Percentiles rank a stretch among this genome's conserved stretches.
Conservation (phyloP, 1,140 invertebrate species). For the Liolophura sinensis region DNA sequence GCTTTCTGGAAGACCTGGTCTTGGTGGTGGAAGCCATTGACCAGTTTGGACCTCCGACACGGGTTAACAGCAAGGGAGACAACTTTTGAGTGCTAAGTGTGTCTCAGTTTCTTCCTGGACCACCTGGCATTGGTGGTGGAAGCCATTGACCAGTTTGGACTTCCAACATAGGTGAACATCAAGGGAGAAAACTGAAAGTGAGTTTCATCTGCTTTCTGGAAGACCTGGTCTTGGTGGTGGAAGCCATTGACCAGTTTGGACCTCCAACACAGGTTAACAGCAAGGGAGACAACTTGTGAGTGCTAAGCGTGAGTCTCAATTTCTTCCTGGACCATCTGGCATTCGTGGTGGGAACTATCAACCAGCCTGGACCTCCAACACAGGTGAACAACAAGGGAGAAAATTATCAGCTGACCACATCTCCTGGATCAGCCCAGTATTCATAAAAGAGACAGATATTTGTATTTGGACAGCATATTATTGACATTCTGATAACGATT, state of each 20-base stretch:
- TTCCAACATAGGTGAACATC: constrained; percentile 16
- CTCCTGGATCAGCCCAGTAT: too few species aligned
- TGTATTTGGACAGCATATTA: too few species aligned
- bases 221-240: constrained; percentile 68
- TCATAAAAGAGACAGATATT: too few species aligned
- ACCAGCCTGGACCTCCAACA: constrained; percentile 63
- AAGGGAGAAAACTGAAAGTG: constrained; percentile 57
- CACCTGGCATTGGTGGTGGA: constrained; percentile 69
- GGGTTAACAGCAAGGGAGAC: not conserved
- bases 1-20: constrained; percentile 73
- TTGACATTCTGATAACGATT: too few species aligned
- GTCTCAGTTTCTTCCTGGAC: constrained; percentile 75
- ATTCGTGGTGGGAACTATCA: constrained; percentile 72
- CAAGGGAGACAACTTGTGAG: constrained; percentile 10
- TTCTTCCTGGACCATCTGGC: constrained; percentile 75
- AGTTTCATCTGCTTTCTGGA: constrained; percentile 76
- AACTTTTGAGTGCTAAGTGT: constrained; percentile 64
- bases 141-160: constrained; percentile 71
- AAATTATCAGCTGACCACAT: too few species aligned
- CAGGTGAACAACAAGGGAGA: not conserved
- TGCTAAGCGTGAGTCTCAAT: constrained; percentile 72
- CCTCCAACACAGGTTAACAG: constrained; percentile 24
- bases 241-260: constrained; percentile 72
- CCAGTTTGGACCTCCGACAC: constrained; percentile 62
- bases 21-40: constrained; percentile 73